Evolutionary conservation across 2,888 invertebrate species (phyloP).

Genomic region (Opisthograptis luteolata): DNA sequence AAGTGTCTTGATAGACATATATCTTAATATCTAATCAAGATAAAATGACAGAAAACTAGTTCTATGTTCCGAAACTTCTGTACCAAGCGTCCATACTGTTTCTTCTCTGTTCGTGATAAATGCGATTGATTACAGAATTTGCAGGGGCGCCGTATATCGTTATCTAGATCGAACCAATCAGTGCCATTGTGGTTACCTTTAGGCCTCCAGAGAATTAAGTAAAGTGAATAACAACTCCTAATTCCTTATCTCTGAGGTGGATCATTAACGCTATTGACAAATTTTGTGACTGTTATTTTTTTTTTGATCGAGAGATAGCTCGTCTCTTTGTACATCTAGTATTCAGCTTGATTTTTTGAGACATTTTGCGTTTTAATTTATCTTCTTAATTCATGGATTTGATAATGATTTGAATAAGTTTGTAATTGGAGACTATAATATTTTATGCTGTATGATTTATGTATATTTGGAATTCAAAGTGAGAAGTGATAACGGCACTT

Average conservation of each 20-base stretch:
- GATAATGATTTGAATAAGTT: too few species aligned
- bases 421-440: too few species aligned
- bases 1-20: too few species aligned
- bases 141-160: slow-evolving; percentile 45
- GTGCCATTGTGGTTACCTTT: slow-evolving; percentile 55
- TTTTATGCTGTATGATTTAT: too few species aligned
- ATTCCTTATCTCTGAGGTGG: slow-evolving; percentile 25
- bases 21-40: too few species aligned
- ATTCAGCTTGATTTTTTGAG: not conserved
- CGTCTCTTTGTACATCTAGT: not conserved
- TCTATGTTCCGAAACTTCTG: not conserved
- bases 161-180: slow-evolving; percentile 79
- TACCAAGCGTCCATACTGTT: slow-evolving; percentile 7
- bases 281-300: slow-evolving; percentile 21
- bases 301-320: slow-evolving; percentile 7
- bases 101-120: slow-evolving; percentile 24
- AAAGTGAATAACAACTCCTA: slow-evolving; percentile 42
- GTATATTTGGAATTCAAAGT: too few species aligned
- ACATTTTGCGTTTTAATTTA: not conserved
- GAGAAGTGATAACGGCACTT: too few species aligned
- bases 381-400: too few species aligned
- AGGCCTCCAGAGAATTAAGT: slow-evolving; percentile 35
- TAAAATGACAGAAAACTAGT: too few species aligned
- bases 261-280: slow-evolving; percentile 24
- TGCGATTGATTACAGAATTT: slow-evolving; percentile 47